These are phyloP conservation scores for Pteruthius melanotis DNA, from an alignment of 2,113 vertebrate species.

Conservation along the genomic window DNA sequence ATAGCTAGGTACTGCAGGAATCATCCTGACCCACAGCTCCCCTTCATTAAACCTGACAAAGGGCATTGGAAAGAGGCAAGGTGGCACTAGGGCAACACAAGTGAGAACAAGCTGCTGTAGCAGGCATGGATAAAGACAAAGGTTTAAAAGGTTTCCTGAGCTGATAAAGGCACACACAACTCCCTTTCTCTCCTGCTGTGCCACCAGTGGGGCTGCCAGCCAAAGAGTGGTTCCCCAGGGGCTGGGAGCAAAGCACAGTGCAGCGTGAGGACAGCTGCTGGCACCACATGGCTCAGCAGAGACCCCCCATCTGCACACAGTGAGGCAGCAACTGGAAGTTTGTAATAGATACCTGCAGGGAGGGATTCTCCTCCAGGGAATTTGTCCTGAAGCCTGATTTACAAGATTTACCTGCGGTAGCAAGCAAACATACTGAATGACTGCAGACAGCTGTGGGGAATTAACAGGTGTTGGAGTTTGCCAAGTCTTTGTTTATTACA, in stretches of 20 bases:
- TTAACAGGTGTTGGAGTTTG: background rate
- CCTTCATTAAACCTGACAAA: background rate
- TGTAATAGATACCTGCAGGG: background rate
- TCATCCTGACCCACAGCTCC: background rate
- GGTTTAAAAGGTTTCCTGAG: background rate
- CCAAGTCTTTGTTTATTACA: background rate
- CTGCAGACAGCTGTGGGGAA: background rate
- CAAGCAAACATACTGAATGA: background rate
- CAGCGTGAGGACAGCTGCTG: rapidly evolving
- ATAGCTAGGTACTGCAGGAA: background rate
- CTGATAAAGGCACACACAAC: rapidly evolving
- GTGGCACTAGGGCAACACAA: background rate
- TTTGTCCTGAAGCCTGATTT: background rate
- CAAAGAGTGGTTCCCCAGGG: background rate
- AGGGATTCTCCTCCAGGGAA: background rate
- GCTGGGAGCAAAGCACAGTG: background rate
- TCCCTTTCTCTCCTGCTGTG: background rate
- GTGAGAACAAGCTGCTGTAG: background rate
- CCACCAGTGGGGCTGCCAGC: background rate
- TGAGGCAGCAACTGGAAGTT: rapidly evolving
- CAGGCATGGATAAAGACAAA: background rate
- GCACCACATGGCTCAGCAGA: background rate
- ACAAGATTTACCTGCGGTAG: background rate
- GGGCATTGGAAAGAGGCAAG: background rate
- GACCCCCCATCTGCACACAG: background rate